A percentile compares a stretch with the other conserved stretches of the same genome.
Evolutionary conservation across 2,113 vertebrate species (phyloP).

Genomic region (Eudorcas thomsonii): DNA sequence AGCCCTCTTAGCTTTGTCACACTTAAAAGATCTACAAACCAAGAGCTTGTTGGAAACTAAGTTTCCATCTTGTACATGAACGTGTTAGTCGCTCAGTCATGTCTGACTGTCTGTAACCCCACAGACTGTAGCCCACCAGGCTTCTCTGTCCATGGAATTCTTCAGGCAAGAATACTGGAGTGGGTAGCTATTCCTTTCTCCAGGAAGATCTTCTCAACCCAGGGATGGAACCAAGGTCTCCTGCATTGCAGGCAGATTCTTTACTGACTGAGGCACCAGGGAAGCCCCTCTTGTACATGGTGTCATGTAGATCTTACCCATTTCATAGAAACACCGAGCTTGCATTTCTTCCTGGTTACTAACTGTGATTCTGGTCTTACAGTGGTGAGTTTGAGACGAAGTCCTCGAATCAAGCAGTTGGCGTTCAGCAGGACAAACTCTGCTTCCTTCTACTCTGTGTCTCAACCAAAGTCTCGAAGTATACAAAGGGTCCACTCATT

Average conservation of each 20-base stretch:
- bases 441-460: constrained; percentile 83
- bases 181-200: not conserved
- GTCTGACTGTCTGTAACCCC: not conserved
- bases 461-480: constrained; percentile 84
- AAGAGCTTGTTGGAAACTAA: not conserved
- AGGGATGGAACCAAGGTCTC: not conserved
- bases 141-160: not conserved
- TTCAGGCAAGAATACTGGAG: not conserved
- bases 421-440: constrained; percentile 83
- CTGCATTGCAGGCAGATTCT: not conserved
- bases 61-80: not conserved
- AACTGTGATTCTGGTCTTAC: constrained; percentile 34
- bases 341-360: not conserved
- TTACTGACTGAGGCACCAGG: not conserved
- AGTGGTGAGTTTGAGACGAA: constrained; percentile 87
- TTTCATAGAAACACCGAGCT: not conserved
- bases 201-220: not conserved
- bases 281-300: not conserved
- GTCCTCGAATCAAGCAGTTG: constrained; percentile 89
- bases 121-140: not conserved
- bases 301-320: not conserved
- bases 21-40: not conserved
- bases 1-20: not conserved
- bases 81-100: not conserved
- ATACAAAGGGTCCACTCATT: constrained; percentile 79